Percentiles rank a stretch among this genome's conserved stretches.
phyloP scores from a whole-genome alignment of 2,797 vertebrate species.

The Xerus rutilus region DNA sequence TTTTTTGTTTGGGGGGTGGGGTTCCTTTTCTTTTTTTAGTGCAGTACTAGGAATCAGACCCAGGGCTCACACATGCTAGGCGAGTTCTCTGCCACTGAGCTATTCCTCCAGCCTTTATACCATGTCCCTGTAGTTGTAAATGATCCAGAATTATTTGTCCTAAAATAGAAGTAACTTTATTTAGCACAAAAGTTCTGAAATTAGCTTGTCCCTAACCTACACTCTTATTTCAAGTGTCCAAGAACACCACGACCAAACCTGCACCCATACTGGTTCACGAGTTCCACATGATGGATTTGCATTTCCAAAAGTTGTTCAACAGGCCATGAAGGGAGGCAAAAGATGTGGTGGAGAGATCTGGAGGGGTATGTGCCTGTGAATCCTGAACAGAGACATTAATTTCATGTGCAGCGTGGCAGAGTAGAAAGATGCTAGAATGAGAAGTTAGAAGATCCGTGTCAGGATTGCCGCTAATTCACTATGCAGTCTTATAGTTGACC shows the following conservation, averaged over 20 bases:
- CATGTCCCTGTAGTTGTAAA: not conserved
- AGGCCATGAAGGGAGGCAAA: not conserved
- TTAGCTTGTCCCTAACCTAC: conserved; percentile 1
- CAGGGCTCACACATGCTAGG: too few relatives aligned
- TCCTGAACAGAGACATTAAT: conserved; percentile 2
- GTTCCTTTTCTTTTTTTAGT: too few relatives aligned
- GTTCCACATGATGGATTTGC: not conserved
- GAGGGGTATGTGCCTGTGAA: not conserved
- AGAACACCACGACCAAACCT: not conserved
- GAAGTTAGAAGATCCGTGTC: conserved; percentile 17
- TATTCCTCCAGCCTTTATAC: not conserved
- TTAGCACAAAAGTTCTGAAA: conserved; percentile 41
- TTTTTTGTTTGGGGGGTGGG: too few relatives aligned
- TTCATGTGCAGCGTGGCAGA: not conserved
- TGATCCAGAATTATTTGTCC: not conserved
- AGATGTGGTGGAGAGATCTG: not conserved
- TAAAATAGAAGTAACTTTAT: conserved; percentile 51
- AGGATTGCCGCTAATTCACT: not conserved
- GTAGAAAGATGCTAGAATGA: not conserved
- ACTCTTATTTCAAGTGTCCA: not conserved
- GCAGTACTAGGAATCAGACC: too few relatives aligned
- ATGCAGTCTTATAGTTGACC: not conserved
- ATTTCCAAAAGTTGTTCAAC: conserved; percentile 15
- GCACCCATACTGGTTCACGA: not conserved
- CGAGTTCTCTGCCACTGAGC: not conserved